Evolutionary conservation across 2,888 invertebrate genomes (phyloP).

Genomic region (Iselma pallidipennis): DNA sequence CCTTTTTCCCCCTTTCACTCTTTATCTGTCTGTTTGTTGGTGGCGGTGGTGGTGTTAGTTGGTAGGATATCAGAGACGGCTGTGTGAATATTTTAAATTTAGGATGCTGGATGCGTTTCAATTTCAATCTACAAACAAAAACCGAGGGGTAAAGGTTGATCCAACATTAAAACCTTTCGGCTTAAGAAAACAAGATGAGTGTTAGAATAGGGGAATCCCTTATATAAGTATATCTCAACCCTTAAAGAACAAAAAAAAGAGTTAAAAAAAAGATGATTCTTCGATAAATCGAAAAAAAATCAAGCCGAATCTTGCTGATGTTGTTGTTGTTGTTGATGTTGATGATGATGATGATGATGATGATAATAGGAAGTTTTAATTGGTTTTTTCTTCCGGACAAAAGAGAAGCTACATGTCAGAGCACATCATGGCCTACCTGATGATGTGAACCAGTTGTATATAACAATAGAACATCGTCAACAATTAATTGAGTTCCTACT

Average conservation of each 20-base stretch:
- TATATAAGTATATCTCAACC: neutral
- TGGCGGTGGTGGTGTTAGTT: neutral
- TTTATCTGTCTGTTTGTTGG: neutral
- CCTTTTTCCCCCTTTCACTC: neutral
- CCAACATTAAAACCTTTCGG: slow-evolving; percentile 1
- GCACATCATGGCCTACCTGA: slow-evolving; percentile 36
- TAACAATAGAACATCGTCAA: slow-evolving; percentile 41
- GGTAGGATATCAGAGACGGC: neutral
- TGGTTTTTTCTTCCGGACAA: slow-evolving; percentile 1
- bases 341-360: neutral
- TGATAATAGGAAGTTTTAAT: neutral
- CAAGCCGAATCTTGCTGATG: too few relatives aligned
- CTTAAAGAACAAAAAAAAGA: too few relatives aligned
- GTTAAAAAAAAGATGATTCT: too few relatives aligned
- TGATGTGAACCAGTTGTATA: slow-evolving; percentile 37
- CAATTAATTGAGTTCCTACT: slow-evolving; percentile 3
- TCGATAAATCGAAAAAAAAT: neutral
- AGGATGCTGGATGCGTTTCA: slow-evolving; percentile 40
- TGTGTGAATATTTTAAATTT: neutral
- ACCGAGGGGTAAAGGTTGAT: slow-evolving; percentile 15
- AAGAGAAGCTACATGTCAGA: slow-evolving; percentile 10
- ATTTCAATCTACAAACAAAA: slow-evolving; percentile 52
- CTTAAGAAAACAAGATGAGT: slow-evolving; percentile 5
- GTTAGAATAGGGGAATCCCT: neutral
- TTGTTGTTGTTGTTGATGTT: neutral